A percentile compares a stretch with the other conserved stretches of the same genome.
phyloP scores from a whole-genome alignment of 2,888 invertebrate species.

The Metellina segmentata region DNA sequence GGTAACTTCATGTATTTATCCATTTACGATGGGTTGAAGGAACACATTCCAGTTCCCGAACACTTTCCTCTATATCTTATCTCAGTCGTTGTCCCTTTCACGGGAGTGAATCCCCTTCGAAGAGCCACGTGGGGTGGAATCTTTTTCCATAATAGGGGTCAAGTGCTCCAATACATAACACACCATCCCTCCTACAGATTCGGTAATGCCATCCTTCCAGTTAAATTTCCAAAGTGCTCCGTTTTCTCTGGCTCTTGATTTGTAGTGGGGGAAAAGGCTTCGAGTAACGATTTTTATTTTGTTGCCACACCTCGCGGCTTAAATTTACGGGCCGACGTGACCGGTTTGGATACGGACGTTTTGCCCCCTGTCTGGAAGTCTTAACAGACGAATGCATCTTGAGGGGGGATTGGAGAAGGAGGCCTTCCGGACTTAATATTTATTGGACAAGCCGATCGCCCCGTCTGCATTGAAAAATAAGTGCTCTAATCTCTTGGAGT shows the following conservation, averaged over 20 bases:
- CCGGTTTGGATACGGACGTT: slow-evolving; percentile 29
- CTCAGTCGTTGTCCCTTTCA: neutral
- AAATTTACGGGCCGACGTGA: slow-evolving; percentile 45
- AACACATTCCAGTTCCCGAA: no score
- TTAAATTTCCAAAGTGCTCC: slow-evolving; percentile 36
- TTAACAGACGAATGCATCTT: slow-evolving; percentile 20
- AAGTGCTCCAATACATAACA: slow-evolving; percentile 22
- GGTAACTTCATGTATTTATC: no score
- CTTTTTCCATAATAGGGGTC: slow-evolving; percentile 6
- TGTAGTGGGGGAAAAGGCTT: slow-evolving; percentile 1
- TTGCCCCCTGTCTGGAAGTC: slow-evolving; percentile 4
- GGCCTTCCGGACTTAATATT: neutral
- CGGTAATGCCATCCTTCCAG: slow-evolving; percentile 22
- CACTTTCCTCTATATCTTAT: no score
- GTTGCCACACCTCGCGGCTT: neutral
- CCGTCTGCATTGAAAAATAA: slow-evolving; percentile 24
- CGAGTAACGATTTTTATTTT: neutral
- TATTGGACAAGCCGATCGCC: slow-evolving; percentile 41
- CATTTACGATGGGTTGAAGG: no score
- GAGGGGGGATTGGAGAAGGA: slow-evolving; percentile 16
- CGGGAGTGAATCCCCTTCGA: neutral
- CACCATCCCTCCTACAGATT: neutral
- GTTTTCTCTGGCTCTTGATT: neutral
- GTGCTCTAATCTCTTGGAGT: slow-evolving; percentile 23
- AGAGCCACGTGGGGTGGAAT: neutral